Evolutionary conservation across 1,140 invertebrate species (phyloP), one percentile per base, ranked within the genome.

Genomic region (Andrena cerasifolii): DNA sequence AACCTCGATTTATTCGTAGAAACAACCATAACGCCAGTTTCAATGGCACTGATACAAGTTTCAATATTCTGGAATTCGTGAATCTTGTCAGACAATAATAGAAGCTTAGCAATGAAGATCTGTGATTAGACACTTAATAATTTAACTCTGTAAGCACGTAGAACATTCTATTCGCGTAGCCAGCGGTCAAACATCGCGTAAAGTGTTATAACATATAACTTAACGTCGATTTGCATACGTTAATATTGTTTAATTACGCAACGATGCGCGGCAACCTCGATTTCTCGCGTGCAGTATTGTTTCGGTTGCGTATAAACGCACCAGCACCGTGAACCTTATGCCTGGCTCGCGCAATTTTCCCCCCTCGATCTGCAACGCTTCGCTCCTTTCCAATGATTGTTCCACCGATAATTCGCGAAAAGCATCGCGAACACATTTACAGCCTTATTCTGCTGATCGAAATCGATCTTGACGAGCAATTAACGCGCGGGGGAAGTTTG

Each of bases 241-340:
- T n/a, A 31, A 45, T 66, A 33, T 54, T 36, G 2, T 33, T 54
- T 31, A 54, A 65, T 65, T 62, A 18, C 72, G 36, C 43, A 66
- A 74, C 36, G 16, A 7, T 14, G 28, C 18, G 26, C 71, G n/a
- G 45, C 24, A 53, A 63, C 47, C 21, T 18, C 45, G 58, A 63
- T 53, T 21, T 16, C 14, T 26, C 31, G 4, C 12, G 24, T 6
- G 33, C 54, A 45, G 33, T 56, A 18, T 21, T 24, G 18, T 10
- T 21, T 43, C 31, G 14, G 24, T 18, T 56, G 36, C n/a, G 21
- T 36, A 66, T 61, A 61, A 49, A 62, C 62, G 21, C 21, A 31
- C 24, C 3, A 16, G 31, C 40, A 5, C 10, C 49, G 2, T 14
- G 33, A 31, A 31, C 18, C 24, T 1, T 3, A 61, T 36, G n/a